Conservation (phyloP, 2,113 vertebrate genomes). For the Bombycilla garrulus region DNA sequence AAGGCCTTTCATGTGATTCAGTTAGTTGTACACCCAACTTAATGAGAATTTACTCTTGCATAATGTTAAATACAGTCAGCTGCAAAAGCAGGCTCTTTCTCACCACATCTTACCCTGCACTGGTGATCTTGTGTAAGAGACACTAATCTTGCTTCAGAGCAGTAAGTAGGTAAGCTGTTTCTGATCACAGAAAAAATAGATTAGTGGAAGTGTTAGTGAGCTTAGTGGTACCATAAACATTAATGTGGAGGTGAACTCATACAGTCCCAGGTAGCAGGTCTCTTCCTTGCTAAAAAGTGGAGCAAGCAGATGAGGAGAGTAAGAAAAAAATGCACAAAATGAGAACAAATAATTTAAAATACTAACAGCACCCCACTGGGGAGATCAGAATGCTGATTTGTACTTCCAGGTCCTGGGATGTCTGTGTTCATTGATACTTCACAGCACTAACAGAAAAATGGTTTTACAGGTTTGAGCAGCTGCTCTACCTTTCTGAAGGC, state of each 20-base stretch:
- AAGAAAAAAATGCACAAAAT: not conserved
- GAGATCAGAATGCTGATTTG: not conserved
- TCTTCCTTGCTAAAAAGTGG: not conserved
- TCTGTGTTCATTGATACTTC: not conserved
- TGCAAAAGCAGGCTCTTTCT: not conserved
- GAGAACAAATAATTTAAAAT: not conserved
- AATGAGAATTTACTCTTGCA: slow-evolving; percentile 31
- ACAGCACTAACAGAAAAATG: not conserved
- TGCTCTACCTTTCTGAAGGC: not conserved
- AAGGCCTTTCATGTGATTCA: slow-evolving; percentile 36
- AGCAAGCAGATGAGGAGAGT: not conserved
- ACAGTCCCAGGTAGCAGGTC: not conserved
- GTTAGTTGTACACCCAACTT: not conserved
- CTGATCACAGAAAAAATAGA: not conserved
- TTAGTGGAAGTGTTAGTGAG: not conserved
- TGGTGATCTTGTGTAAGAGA: not conserved
- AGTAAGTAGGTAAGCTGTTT: not conserved
- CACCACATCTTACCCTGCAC: not conserved
- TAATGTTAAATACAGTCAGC: slow-evolving; percentile 24
- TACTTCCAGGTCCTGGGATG: not conserved
- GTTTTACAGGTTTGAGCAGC: not conserved
- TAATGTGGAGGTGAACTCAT: not conserved
- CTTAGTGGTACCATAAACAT: not conserved
- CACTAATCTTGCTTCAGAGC: not conserved
- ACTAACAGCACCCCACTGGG: not conserved